Evolutionary conservation across 2,797 vertebrate species (phyloP), one percentile per base, ranked within the genome.

Genomic region (Acanthurus tractus): DNA sequence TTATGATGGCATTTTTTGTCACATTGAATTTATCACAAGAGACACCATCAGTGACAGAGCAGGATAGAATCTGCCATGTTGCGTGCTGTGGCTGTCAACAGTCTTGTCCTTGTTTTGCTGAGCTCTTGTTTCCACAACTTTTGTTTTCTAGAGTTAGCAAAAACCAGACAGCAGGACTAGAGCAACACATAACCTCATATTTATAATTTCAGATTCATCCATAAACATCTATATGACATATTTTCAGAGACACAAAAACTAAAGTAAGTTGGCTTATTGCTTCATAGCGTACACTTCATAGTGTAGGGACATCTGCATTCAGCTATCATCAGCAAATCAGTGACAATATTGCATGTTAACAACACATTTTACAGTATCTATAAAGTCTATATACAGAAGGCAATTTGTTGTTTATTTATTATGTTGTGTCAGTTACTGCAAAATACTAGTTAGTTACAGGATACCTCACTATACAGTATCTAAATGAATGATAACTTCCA

Each of bases 11-110:
- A 36, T 55, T 52, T 76, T 40, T 34, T 2, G 14, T 64, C 44
- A 50, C 3, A 2, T 34, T 70, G 23, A 8, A 40, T 72, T 65
- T 52, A 56, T 64, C 56, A 74, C 17, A 50, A 34, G 40, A 70
- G 65, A 70, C 52, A 58, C 59, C 46, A 45, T 58, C 64, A 67
- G 45, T 63, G 63, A 65, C 70, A 63, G 72, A 42, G 53, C 14
- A 63, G 48, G 40, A 70, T 6, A 22, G 20, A 29, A 22, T 72
- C 38, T 83, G 77, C 34, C 62, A 58, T 63, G 71, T 49, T 53
- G 40, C 45, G 25, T 69, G 48, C 12, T 74, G 71, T 61, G 53
- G 36, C 71, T 70, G 71, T 72, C 71, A 75, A 29, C 45, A 45
- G 66, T 40, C 44, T 57, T 44, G 29, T 71, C 20, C 34, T 46